These are phyloP conservation scores for Ypsolopha scabrella DNA, from an alignment of 2,888 invertebrate genomes.

Conservation along the genomic window DNA sequence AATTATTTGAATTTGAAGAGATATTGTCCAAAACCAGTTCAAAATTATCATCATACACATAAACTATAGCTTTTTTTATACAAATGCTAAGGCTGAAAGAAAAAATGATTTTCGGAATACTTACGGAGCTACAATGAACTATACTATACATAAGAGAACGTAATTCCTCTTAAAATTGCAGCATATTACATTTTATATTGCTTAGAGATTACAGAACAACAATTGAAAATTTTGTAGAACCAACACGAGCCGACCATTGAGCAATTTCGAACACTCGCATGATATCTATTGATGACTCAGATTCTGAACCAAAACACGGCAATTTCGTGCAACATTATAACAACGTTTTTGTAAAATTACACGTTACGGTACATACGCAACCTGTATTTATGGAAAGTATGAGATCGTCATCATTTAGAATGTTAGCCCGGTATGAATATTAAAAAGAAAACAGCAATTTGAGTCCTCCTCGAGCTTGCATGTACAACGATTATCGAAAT, in stretches of 20 bases:
- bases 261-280: constrained; percentile 38
- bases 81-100: too few relatives aligned
- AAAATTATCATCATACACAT: too few relatives aligned
- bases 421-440: constrained; percentile 1
- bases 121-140: too few relatives aligned
- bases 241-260: constrained; percentile 37
- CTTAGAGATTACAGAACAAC: not conserved
- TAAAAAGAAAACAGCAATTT: not conserved
- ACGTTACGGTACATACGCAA: constrained; percentile 22
- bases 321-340: constrained; percentile 53
- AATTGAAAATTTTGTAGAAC: constrained; percentile 31
- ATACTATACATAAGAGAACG: too few relatives aligned
- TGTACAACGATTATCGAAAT: too few relatives aligned
- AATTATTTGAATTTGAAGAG: too few relatives aligned
- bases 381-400: constrained; percentile 40
- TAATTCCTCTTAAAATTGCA: too few relatives aligned
- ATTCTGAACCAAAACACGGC: constrained; percentile 46
- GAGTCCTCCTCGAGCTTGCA: too few relatives aligned
- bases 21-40: too few relatives aligned
- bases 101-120: too few relatives aligned
- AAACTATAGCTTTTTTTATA: too few relatives aligned
- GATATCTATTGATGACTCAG: constrained; percentile 32
- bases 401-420: not conserved
- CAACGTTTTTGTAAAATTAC: constrained; percentile 59
- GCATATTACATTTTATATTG: too few relatives aligned